Base-by-base conservation (phyloP, 2,113 vertebrate species). In the Callocephalon fimbriatum region DNA sequence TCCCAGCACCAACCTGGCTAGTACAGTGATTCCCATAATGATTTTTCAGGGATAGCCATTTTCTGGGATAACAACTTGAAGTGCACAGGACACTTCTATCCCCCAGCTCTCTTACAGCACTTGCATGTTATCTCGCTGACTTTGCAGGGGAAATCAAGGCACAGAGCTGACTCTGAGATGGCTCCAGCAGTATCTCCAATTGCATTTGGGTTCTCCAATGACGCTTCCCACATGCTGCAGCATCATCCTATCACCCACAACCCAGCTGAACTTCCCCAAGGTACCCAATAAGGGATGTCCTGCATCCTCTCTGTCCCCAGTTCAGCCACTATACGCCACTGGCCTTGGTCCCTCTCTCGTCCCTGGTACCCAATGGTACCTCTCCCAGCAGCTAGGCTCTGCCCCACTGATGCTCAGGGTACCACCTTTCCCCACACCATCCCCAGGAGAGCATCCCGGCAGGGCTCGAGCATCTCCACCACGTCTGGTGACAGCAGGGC, bases 71-170 rank as follows among this genome's bases (percentile, higher is more conserved):
- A 65, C 0, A 10, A 78, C 63, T 51, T 47, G 2, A 47, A 71
- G 67, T 26, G 47, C 65, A n/a, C 67, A 44, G 53, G 67, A 68
- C 44, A 56, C 23, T 51, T 63, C n/a, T 4, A 2, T 1, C 56
- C 35, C 85, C 73, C 51, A 75, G 66, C 31, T 68, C 56, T 90
- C 92, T n/a, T 10, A 15, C 17, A 56, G 26, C n/a, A 17, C 9
- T 67, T 25, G 17, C 0, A 0, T 38, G 45, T 80, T 62, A 40
- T 15, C 87, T n/a, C 23, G 51, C 51, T 87, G 80, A 81, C 71
- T 50, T 51, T 23, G 38, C 85, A 78, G 58, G 91, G 74, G 76
- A 96, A 95, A 95, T 40, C 3, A 13, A 95, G 92, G 86, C 86
- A 86, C 63, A 7, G 83, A 42, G 38, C 38, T 51, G 37, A 31